Evolutionary conservation across 2,113 vertebrate species (phyloP).

Genomic region (Elanus axillaris): DNA sequence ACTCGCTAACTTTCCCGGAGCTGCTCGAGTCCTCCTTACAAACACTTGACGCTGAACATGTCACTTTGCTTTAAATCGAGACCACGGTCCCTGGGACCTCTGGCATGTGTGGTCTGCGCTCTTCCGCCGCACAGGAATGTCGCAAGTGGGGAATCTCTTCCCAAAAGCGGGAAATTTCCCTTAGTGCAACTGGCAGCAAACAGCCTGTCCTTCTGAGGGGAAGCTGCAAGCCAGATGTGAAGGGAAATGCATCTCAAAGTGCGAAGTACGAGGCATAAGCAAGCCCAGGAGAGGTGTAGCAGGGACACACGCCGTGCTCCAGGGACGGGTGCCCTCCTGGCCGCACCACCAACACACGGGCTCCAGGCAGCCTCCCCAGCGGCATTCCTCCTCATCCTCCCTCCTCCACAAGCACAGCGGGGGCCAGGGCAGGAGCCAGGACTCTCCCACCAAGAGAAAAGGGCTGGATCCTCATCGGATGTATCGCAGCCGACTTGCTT

Average conservation of each 20-base stretch:
- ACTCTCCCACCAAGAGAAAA: not conserved
- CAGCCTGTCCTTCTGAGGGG: not conserved
- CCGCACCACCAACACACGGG: accelerated
- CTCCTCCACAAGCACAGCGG: not conserved
- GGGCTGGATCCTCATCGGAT: not conserved
- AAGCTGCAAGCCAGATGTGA: not conserved
- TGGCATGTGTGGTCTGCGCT: accelerated
- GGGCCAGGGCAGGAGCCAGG: not conserved
- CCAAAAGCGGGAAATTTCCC: not conserved
- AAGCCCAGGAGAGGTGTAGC: accelerated
- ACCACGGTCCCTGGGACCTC: not conserved
- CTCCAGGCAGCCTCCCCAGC: not conserved
- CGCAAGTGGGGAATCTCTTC: not conserved
- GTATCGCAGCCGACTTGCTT: not conserved
- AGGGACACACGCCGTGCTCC: accelerated
- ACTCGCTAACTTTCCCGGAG: not conserved
- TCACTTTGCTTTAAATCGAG: not conserved
- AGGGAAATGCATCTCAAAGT: not conserved
- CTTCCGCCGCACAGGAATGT: not conserved
- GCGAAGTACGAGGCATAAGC: accelerated
- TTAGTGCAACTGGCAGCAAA: not conserved
- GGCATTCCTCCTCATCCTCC: not conserved
- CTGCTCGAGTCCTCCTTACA: not conserved
- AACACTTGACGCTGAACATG: not conserved
- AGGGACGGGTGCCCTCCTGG: accelerated